These are phyloP conservation scores for Nebria ingens DNA, from an alignment of 1,140 invertebrate genomes.

Conservation along the genomic window DNA sequence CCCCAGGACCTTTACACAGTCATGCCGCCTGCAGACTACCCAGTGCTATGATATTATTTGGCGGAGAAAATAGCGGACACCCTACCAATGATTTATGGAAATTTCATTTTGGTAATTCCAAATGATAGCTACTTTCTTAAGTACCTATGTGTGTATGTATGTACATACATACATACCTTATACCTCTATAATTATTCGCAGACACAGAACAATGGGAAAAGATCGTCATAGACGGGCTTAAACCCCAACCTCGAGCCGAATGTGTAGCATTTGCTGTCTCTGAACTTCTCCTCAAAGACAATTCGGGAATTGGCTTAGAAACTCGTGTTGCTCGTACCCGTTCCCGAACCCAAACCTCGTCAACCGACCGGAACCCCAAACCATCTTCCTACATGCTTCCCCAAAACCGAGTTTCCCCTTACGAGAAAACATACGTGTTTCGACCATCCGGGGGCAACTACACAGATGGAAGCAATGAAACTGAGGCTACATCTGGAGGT, in stretches of 20 bases:
- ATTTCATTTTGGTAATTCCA: constrained; percentile 67
- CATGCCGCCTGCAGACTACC: constrained; percentile 70
- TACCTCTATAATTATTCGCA: too few relatives aligned
- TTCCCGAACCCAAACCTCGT: constrained; percentile 23
- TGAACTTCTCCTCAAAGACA: constrained; percentile 39
- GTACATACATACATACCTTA: constrained; percentile 1
- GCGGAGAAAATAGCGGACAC: constrained; percentile 64
- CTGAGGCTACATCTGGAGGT: constrained; percentile 27
- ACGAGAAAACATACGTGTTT: constrained; percentile 36
- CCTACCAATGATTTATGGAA: constrained; percentile 74
- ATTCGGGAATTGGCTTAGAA: constrained; percentile 24
- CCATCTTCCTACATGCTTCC: constrained; percentile 32
- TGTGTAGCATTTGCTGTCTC: constrained; percentile 48
- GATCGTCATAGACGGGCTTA: constrained; percentile 51
- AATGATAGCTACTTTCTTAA: neutral
- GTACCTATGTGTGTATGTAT: neutral
- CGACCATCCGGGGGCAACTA: constrained; percentile 34
- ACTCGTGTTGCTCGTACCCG: constrained; percentile 27
- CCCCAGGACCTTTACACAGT: constrained; percentile 67
- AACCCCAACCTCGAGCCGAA: constrained; percentile 61
- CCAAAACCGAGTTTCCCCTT: constrained; percentile 32
- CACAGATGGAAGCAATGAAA: constrained; percentile 28
- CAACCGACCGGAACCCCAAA: constrained; percentile 28
- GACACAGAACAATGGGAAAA: constrained; percentile 69
- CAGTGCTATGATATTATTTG: constrained; percentile 73